Base-by-base conservation (phyloP, 2,888 invertebrate species). In the Epirrhoe tristata region DNA sequence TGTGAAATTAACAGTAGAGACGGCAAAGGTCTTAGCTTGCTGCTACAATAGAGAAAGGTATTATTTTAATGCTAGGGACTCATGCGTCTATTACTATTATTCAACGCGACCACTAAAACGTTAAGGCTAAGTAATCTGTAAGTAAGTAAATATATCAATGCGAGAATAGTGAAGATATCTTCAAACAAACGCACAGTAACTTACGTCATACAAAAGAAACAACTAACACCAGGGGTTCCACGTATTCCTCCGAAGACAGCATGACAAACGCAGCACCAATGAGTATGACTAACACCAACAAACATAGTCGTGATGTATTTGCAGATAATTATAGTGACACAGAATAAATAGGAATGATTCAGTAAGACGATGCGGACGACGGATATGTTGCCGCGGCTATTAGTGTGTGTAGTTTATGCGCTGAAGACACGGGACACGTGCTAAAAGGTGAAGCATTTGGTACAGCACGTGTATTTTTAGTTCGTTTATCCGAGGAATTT, bases 301-400 rank as follows among this genome's bases (percentile, higher is more conserved):
- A 61, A 67, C 69, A 67, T 67, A 66, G 69, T 31, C 52, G 51
- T 65, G 67, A 69, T 64, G 64, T 64, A 56, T 66, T 63, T 60
- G 10, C 56, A 58, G 70, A 70, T 72, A 70, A 70, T 70, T 72
- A 72, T 72, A 74, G 60, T 59, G 65, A 63, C 54, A 67, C 58
- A 61, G 63, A 64, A 67, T 64, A 64, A 64, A 64, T 60, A 60
- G 52, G 39, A 52, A 50, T 64, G 68, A 68, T 68, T 68, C 68
- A 68, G 68, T 65, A 58, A 53, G 67, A 68, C 64, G 61, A 58
- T 61, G 58, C 63, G 43, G 54, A 54, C 53, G 68, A 64, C 54
- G 61, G 67, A 53, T 61, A 68, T 64, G 67, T 58, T 24, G 57
- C 59, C 34, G 52, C 31, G 39, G 58, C 67, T 60, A 60, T 67